Base-by-base conservation (phyloP, 1,140 invertebrate genomes). In the Episyrphus balteatus region DNA sequence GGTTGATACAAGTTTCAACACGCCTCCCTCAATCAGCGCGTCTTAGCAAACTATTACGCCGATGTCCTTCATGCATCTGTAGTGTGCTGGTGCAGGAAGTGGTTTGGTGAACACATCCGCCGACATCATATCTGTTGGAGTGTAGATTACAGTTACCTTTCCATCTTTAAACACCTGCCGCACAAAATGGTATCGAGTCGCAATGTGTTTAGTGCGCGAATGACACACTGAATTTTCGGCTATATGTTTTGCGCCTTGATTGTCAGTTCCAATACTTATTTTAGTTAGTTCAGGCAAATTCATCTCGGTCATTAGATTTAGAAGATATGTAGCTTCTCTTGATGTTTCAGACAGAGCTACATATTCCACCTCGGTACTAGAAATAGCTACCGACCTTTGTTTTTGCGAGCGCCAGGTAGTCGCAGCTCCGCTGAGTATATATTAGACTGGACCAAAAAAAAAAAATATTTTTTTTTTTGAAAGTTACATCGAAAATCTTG, bases 341-440 rank as follows among this genome's bases (percentile, higher is more conserved):
- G 60, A 37, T 2, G 58, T 61, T 47, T 62, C 57, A 32, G 59
- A 50, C 10, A 61, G 51, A 14, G 69, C 66, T 47, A 71, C 59
- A 44, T 67, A 69, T 51, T 73, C 70, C 0, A 68, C 65, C 53
- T 73, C 66, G 30, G 56, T 65, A n/a, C 49, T 66, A 38, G 60
- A 70, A 7, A 67, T 26, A 11, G 66, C 58, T 21, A 71, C 53
- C 18, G 51, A 58, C 37, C 34, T 44, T 50, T 71, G 66, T 50
- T 54, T 58, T 47, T 59, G 56, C 14, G 55, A 59, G 8, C 19
- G 41, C 68, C 66, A 69, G 6, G 52, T 50, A 19, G 70, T 55
- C 14, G 57, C 46, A 40, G 54, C 62, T 47, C 53, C 54, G 47
- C 53, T 50, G 46, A 65, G 48, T 18, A 62, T 53, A 46, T 69